Conservation (phyloP, 2,113 vertebrate genomes). For the Pyxicephalus adspersus region DNA sequence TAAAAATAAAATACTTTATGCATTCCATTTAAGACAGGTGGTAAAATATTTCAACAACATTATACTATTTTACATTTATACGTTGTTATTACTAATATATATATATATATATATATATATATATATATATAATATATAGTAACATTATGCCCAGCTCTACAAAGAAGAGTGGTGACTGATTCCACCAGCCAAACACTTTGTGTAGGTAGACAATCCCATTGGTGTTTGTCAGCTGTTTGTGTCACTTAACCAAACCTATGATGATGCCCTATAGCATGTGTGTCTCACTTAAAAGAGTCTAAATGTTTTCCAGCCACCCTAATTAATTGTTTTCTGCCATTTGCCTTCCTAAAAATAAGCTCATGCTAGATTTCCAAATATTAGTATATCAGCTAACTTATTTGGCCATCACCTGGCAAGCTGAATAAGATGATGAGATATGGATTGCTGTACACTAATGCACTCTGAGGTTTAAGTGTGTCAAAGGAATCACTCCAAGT, state of each 20-base stretch:
- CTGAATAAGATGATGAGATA: constrained; percentile 55
- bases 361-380: constrained; percentile 56
- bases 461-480: constrained; percentile 53
- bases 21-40: no score
- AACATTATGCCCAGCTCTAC: no score
- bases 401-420: constrained; percentile 10
- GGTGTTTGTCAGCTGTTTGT: constrained; percentile 45
- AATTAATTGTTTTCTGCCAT: constrained; percentile 55
- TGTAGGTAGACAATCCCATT: background rate
- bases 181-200: background rate
- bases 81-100: no score
- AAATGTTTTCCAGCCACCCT: constrained; percentile 41
- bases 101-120: no score
- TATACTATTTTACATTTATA: no score
- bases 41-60: no score
- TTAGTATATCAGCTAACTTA: constrained; percentile 53
- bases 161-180: constrained; percentile 10
- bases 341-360: constrained; percentile 51
- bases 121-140: no score
- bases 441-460: constrained; percentile 53
- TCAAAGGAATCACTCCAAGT: constrained; percentile 54
- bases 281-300: background rate
- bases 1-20: no score
- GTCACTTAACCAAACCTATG: background rate
- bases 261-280: constrained; percentile 40